Base-by-base conservation (phyloP, 2,113 vertebrate species). In the Microcebus ravelobensis region DNA sequence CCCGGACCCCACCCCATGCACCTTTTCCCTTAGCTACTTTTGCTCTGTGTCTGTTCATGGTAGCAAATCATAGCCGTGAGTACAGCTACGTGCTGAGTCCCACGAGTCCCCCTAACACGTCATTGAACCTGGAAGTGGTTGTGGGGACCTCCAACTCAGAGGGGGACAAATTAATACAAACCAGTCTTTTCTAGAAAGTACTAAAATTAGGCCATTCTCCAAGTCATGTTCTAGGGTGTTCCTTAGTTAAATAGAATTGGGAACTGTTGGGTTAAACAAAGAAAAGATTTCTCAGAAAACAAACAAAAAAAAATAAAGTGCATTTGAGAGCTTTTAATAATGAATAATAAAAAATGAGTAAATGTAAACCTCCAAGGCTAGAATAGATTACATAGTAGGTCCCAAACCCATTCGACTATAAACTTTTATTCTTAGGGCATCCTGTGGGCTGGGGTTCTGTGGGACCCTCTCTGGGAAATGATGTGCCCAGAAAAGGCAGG, bases 231-330 rank as follows among this genome's bases (percentile, higher is more conserved):
- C 21, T 77, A 48, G 29, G n/a, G 39, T 70, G 39, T 29, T 70
- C 36, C 29, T 4, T 27, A 23, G 42, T 89, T 84, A 90, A 84
- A 80, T 1, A 81, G 57, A 90, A 27, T 5, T 94, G 84, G 65
- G 59, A 86, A 70, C 42, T 74, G 48, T 57, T 73, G 42, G 15
- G 9, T 79, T 95, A 68, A 91, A 92, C 36, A 67, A 63, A 86
- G 57, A 34, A 59, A 81, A 23, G 13, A 86, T 36, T 93, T 94
- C 76, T 88, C 61, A 84, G 45, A 96, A 92, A 63, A 70, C 29
- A 82, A 42, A 70, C n/a, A n/a, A 13, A 87, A 85, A 85, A 81
- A 68, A 39, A 17, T 29, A 21, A 92, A 65, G 67, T 48, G 36
- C 8, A 50, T 71, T 12, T 73, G 29, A 50, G 17, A 21, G 12